Conservation (phyloP, 53 echinoderm and acorn worm species). For the Temnopleurus reevesii region DNA sequence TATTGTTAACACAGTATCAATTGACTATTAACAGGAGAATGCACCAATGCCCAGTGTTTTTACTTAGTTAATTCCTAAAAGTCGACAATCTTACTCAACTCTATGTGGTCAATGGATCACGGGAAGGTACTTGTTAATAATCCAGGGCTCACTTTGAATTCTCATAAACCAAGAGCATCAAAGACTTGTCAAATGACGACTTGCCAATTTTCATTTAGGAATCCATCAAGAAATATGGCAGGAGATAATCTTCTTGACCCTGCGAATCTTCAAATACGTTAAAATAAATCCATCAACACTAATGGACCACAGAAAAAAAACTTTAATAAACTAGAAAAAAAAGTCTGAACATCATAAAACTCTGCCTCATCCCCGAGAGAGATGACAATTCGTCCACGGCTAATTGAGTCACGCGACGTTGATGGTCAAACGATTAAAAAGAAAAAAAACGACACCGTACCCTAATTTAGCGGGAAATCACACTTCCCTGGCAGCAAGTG, state of each 20-base stretch:
- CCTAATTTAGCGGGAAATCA: constrained; percentile 32
- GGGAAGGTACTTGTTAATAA: constrained; percentile 19
- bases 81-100: neutral
- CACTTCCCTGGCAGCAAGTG: neutral
- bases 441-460: constrained; percentile 15
- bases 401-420: constrained; percentile 49
- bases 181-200: constrained; percentile 9
- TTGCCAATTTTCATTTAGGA: constrained; percentile 6
- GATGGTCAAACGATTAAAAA: constrained; percentile 37
- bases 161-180: neutral
- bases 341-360: constrained; percentile 17
- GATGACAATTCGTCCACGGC: constrained; percentile 13
- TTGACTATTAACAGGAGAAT: too few species aligned
- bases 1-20: too few species aligned
- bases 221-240: neutral
- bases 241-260: constrained; percentile 3
- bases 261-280: neutral
- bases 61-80: too few species aligned
- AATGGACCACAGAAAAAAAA: neutral
- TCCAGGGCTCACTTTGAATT: neutral
- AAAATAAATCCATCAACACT: neutral
- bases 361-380: neutral
- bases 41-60: too few species aligned
- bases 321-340: neutral
- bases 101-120: neutral